Percentiles rank a stretch among this genome's conserved stretches.
phyloP scores from a whole-genome alignment of 2,113 vertebrate genomes.

The Coturnix japonica region DNA sequence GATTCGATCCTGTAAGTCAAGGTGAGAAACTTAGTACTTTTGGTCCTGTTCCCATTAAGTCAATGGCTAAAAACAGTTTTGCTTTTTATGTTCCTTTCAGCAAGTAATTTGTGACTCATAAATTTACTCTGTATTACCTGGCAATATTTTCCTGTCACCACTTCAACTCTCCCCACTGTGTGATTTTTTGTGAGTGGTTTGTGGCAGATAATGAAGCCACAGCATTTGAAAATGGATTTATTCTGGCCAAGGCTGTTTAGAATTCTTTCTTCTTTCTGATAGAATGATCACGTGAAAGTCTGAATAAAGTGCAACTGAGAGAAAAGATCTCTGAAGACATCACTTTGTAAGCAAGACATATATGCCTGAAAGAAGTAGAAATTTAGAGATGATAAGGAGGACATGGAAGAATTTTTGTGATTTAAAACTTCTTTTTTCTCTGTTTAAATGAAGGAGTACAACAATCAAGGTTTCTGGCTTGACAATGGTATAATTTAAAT shows the following conservation, averaged over 20 bases:
- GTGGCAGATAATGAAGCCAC: neutral
- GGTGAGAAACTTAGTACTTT: neutral
- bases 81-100: conserved; percentile 10
- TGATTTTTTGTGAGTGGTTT: neutral
- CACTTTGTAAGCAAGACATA: neutral
- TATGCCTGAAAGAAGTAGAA: neutral
- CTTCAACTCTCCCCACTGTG: neutral
- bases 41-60: neutral
- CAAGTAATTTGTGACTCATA: conserved; percentile 1
- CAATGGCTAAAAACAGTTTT: neutral
- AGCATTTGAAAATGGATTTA: neutral
- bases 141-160: conserved; percentile 22
- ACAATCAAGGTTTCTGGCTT: neutral
- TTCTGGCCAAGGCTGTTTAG: neutral
- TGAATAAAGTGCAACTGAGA: neutral
- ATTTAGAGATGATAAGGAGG: neutral
- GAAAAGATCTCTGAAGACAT: neutral
- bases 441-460: neutral
- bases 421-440: neutral
- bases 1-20: neutral
- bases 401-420: neutral
- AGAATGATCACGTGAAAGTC: neutral
- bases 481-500: neutral
- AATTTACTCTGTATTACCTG: conserved; percentile 25
- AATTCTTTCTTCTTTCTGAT: neutral